These are phyloP conservation scores for Ammodytes dubius DNA, from an alignment of 2,113 vertebrate species.

Conservation along the genomic window DNA sequence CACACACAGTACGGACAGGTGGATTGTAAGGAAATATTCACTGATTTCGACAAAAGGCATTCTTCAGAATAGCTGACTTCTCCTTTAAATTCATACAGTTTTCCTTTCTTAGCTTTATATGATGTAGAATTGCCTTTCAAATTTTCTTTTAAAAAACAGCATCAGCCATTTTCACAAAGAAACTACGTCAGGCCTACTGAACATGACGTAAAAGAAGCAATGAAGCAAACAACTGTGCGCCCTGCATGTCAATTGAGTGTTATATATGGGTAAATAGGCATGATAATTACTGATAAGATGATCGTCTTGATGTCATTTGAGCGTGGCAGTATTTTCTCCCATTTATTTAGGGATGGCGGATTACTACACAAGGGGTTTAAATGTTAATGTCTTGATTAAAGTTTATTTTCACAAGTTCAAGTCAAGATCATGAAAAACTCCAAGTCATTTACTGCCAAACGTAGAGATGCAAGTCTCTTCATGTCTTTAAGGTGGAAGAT, in stretches of 20 bases:
- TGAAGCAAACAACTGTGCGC: constrained; percentile 24
- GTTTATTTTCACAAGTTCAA: constrained; percentile 32
- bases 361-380: constrained; percentile 30
- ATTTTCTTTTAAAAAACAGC: not conserved
- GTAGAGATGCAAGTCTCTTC: not conserved
- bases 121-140: not conserved
- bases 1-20: too few relatives aligned
- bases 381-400: constrained; percentile 21
- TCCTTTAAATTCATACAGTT: not conserved
- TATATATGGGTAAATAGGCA: constrained; percentile 38
- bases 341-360: constrained; percentile 33
- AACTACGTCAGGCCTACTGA: not conserved
- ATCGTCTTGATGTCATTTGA: constrained; percentile 48
- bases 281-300: constrained; percentile 56
- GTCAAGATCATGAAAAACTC: constrained; percentile 39
- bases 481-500: not conserved
- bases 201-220: not conserved
- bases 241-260: constrained; percentile 29
- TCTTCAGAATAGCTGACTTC: too few relatives aligned
- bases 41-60: too few relatives aligned
- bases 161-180: not conserved
- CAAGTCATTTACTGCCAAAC: constrained; percentile 24
- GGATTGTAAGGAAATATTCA: too few relatives aligned
- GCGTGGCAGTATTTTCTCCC: constrained; percentile 31
- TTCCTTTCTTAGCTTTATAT: not conserved